Evolutionary conservation across 2,797 vertebrate species (phyloP), one percentile per base, ranked within the genome.

Genomic region (Hydrolagus colliei): DNA sequence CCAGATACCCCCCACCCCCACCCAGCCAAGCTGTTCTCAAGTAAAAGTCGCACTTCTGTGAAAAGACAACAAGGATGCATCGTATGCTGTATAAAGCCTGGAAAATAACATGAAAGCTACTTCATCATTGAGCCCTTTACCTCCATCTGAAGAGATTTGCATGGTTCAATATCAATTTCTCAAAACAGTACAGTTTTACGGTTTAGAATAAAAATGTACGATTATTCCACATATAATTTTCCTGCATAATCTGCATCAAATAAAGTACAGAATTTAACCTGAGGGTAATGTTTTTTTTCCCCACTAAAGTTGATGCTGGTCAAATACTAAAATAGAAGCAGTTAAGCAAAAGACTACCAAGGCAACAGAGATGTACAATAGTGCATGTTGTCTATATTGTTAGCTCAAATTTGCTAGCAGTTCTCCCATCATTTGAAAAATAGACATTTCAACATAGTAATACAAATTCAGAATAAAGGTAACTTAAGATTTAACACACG

Each of bases 391-490:
- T 82, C 61, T 67, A 67, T 67, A 82, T 67, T 82, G 78, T 67
- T 82, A 18, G 71, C 27, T 16, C 12, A 71, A 84, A 14, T 32
- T 65, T 68, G 67, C 14, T 4, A 67, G 41, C 4, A 84, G 35
- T 84, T 32, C 65, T 84, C 11, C 63, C 52, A 84, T 68, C 18
- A 84, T 71, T 84, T 67, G 63, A 84, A 84, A 52, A 84, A 84
- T 35, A 82, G 22, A 80, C 22, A 80, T 71, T 52, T 84, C 41
- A 84, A 84, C 63, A 41, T 27, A 67, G 27, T 52, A 52, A 71
- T 84, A 84, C 22, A 84, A 84, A 84, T 68, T 84, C 65, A 67
- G 79, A 84, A 71, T 68, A 41, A 52, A 77, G 8, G 79, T 84
- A 52, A 84, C 65, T 32, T 32, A 71, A 84, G 79, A 80, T 80